Evolutionary conservation across 2,113 vertebrate species (phyloP).

Genomic region (Oryzias curvinotus): DNA sequence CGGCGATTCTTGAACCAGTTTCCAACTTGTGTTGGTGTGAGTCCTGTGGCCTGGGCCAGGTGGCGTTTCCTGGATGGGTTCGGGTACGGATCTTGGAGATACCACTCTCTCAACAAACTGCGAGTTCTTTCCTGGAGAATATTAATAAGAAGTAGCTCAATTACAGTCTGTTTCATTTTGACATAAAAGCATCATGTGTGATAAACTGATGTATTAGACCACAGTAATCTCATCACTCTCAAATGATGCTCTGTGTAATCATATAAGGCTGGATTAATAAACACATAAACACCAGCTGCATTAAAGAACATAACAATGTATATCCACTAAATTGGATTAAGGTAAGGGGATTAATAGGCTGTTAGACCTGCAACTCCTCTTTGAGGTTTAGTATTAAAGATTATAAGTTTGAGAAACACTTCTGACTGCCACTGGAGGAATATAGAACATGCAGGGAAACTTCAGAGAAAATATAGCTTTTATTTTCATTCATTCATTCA

Average conservation of each 20-base stretch:
- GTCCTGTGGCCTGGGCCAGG: constrained; percentile 81
- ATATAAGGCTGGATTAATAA: constrained; percentile 52
- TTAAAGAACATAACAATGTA: constrained; percentile 17
- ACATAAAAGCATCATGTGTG: background rate
- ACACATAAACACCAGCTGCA: constrained; percentile 38
- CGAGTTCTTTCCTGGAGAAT: constrained; percentile 78
- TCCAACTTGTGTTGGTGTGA: constrained; percentile 82
- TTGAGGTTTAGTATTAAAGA: constrained; percentile 31
- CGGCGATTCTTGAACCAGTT: constrained; percentile 86
- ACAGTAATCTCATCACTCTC: constrained; percentile 35
- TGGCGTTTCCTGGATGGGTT: constrained; percentile 82
- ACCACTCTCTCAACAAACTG: constrained; percentile 82
- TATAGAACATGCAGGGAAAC: constrained; percentile 1
- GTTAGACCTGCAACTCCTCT: constrained; percentile 13
- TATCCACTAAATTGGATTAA: constrained; percentile 56
- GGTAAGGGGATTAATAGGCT: constrained; percentile 57
- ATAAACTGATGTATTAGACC: constrained; percentile 16
- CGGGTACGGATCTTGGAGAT: constrained; percentile 82
- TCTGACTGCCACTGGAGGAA: constrained; percentile 36
- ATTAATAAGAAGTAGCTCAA: background rate
- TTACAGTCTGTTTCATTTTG: background rate
- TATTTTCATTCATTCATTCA: too few species aligned
- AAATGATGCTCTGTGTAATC: constrained; percentile 50
- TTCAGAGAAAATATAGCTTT: background rate
- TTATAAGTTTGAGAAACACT: constrained; percentile 16